phyloP scores from a whole-genome alignment of 2,113 vertebrate genomes.

The Takifugu flavidus region DNA sequence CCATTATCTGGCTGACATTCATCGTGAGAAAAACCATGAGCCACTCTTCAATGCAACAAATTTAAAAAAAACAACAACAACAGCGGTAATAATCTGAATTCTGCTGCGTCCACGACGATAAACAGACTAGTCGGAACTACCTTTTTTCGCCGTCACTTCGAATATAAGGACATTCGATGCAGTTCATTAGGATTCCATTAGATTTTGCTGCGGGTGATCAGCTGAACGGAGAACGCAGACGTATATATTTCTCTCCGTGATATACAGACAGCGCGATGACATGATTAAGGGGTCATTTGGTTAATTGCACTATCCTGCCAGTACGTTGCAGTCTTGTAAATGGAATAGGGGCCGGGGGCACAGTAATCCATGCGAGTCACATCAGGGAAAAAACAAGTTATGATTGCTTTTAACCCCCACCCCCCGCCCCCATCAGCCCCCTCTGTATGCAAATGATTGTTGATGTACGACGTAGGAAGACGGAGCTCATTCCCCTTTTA shows the following conservation, averaged over 20 bases:
- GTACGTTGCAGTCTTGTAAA: conserved; percentile 46
- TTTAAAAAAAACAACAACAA: conserved; percentile 10
- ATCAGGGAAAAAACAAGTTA: conserved; percentile 45
- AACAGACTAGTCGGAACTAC: no score
- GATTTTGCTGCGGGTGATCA: conserved; percentile 60
- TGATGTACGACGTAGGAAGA: conserved; percentile 34
- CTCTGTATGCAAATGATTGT: conserved; percentile 48
- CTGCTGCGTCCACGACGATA: no score
- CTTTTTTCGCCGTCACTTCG: conserved; percentile 15
- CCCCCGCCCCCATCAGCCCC: neutral
- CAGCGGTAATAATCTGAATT: no score
- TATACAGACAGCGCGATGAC: conserved; percentile 56
- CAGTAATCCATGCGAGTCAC: conserved; percentile 45
- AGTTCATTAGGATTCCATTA: conserved; percentile 70
- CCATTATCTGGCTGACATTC: conserved; percentile 27
- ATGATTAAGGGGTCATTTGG: conserved; percentile 70
- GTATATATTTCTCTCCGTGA: conserved; percentile 56
- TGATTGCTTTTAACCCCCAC: conserved; percentile 52
- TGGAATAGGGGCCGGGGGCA: conserved; percentile 50
- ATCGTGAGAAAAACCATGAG: conserved; percentile 20
- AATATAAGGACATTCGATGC: conserved; percentile 49
- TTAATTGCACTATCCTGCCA: conserved; percentile 67
- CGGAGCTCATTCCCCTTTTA: conserved; percentile 13
- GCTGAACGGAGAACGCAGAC: conserved; percentile 61
- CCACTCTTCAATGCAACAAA: conserved; percentile 7